phyloP scores from a whole-genome alignment of 1,140 invertebrate species.

The Parasteatoda tepidariorum region DNA sequence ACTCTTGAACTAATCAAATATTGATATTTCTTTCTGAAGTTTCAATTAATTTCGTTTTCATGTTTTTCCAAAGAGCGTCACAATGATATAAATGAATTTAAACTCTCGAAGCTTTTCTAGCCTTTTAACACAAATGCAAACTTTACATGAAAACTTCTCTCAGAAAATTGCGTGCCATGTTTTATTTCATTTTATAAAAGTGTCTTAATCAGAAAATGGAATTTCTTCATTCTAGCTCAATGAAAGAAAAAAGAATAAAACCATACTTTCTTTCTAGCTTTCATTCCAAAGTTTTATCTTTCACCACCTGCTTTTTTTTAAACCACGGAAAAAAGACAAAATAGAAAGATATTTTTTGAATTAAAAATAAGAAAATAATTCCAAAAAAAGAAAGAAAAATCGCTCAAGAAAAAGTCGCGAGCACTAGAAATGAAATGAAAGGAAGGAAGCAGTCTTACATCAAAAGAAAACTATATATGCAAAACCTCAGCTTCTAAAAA shows the following conservation, averaged over 20 bases:
- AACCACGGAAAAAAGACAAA: neutral
- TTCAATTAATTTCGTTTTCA: too few relatives aligned
- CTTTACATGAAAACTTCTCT: constrained; percentile 4
- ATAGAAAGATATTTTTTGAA: neutral
- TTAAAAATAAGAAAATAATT: constrained; percentile 10
- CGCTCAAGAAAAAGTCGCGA: neutral
- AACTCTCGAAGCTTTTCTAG: neutral
- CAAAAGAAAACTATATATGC: constrained; percentile 41
- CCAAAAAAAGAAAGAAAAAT: neutral
- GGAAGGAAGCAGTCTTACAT: constrained; percentile 3
- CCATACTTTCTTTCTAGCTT: too few relatives aligned
- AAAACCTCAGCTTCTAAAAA: constrained; percentile 15
- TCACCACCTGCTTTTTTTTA: neutral
- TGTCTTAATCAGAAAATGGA: constrained; percentile 36
- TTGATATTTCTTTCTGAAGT: too few relatives aligned
- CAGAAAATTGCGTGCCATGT: too few relatives aligned
- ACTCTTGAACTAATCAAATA: too few relatives aligned
- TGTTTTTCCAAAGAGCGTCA: too few relatives aligned
- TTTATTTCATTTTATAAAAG: neutral
- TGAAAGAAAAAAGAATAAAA: too few relatives aligned
- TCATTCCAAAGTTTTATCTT: too few relatives aligned
- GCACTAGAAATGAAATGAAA: neutral
- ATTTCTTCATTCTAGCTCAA: neutral
- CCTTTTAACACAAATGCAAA: constrained; percentile 38
- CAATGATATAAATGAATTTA: neutral